phyloP scores from a whole-genome alignment of 2,797 vertebrate genomes.

The Lagorchestes hirsutus region DNA sequence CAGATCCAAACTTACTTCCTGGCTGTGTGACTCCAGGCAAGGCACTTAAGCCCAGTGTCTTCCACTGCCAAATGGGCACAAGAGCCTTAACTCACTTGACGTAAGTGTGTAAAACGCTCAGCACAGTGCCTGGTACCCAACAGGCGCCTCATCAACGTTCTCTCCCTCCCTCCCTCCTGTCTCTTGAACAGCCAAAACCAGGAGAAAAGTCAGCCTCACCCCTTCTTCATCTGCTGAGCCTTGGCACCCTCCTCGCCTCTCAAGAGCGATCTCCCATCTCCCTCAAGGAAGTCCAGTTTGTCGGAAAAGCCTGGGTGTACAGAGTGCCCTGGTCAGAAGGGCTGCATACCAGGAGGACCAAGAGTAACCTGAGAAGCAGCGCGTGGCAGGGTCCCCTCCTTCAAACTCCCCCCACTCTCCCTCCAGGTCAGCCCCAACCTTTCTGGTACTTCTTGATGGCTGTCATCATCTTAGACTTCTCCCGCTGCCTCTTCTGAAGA shows the following conservation, averaged over 20 bases:
- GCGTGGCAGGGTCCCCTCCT: background rate
- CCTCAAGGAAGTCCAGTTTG: slow-evolving; percentile 97
- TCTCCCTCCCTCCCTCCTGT: background rate
- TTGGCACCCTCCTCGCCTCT: slow-evolving; percentile 74
- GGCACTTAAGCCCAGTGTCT: background rate
- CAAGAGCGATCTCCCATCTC: slow-evolving; percentile 85
- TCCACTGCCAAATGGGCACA: background rate
- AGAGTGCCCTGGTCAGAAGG: slow-evolving; percentile 9
- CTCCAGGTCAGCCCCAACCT: slow-evolving; percentile 84
- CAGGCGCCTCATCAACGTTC: background rate
- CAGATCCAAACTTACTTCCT: background rate
- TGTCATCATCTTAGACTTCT: slow-evolving; percentile 95
- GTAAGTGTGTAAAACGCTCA: background rate
- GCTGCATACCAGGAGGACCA: slow-evolving; percentile 41
- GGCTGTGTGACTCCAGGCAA: background rate
- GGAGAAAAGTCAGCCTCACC: slow-evolving; percentile 82
- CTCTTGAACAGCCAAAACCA: background rate
- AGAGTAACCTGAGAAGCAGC: background rate
- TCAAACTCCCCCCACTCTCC: too few species aligned
- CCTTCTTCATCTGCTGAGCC: slow-evolving; percentile 87
- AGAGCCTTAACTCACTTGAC: background rate
- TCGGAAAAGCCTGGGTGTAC: slow-evolving; percentile 92
- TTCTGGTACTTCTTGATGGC: slow-evolving; percentile 98
- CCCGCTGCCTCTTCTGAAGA: slow-evolving; percentile 96
- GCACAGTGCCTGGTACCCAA: background rate